Conservation (phyloP, 2,113 vertebrate genomes). For the Bubo blakistoni region DNA sequence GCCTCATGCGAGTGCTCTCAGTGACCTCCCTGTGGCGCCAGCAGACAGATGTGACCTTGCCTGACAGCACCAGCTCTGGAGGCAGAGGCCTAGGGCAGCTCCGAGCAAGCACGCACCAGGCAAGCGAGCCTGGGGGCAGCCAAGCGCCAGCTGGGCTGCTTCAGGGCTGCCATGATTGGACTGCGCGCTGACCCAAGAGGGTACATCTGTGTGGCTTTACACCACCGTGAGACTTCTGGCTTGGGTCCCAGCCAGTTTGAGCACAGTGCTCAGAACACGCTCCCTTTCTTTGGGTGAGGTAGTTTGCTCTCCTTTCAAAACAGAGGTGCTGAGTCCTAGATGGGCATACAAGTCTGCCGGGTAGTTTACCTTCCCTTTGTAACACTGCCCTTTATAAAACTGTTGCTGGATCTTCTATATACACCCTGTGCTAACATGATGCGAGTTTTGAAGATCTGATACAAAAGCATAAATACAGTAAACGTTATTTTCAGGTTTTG, state of each 20-base stretch:
- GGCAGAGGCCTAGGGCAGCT: neutral
- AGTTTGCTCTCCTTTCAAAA: neutral
- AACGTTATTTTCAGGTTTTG: neutral
- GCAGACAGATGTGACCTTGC: neutral
- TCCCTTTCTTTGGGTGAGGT: neutral
- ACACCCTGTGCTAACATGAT: neutral
- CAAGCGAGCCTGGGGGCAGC: neutral
- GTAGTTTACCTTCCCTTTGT: neutral
- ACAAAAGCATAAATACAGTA: neutral
- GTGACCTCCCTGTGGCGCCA: fast-evolving
- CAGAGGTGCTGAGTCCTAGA: neutral
- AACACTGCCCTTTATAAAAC: neutral
- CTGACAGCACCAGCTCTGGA: neutral
- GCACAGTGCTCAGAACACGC: fast-evolving
- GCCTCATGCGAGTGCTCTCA: fast-evolving
- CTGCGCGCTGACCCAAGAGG: fast-evolving
- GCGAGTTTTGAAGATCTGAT: neutral
- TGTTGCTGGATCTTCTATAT: neutral
- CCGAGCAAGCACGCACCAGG: fast-evolving
- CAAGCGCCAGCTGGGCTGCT: neutral
- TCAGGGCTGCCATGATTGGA: neutral
- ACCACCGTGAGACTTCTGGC: neutral
- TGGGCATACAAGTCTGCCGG: neutral
- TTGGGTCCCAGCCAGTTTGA: neutral
- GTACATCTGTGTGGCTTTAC: neutral